Percentiles rank a stretch among this genome's conserved stretches.
Conservation (phyloP, 1,140 invertebrate species). For the Plodia interpunctella region DNA sequence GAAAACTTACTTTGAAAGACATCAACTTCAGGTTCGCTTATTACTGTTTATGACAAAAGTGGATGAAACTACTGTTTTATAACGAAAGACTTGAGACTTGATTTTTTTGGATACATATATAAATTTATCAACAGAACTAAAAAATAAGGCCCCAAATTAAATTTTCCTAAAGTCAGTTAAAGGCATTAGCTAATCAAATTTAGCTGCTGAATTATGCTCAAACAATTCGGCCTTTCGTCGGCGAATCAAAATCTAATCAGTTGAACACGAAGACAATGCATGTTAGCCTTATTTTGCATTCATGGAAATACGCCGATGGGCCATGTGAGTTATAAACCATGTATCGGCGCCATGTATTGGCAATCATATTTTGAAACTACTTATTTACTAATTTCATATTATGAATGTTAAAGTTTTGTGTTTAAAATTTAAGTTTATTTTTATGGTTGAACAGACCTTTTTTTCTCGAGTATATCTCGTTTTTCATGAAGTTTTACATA, state of each 20-base stretch:
- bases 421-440: constrained; percentile 8
- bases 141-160: neutral
- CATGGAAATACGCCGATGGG: constrained; percentile 72
- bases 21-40: neutral
- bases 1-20: neutral
- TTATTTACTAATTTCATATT: neutral
- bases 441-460: too few species aligned
- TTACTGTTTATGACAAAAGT: too few species aligned
- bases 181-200: neutral
- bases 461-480: too few species aligned
- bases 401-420: constrained; percentile 28
- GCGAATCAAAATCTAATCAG: constrained; percentile 53
- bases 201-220: constrained; percentile 29
- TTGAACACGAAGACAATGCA: constrained; percentile 57
- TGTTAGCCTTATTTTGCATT: constrained; percentile 66
- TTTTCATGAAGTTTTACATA: too few species aligned
- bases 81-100: too few species aligned
- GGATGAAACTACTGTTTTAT: too few species aligned
- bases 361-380: neutral
- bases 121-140: neutral
- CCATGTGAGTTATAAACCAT: constrained; percentile 20
- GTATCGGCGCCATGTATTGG: constrained; percentile 27
- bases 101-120: neutral
- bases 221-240: constrained; percentile 30
- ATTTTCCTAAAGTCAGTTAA: neutral